Base-by-base conservation (phyloP, 2,113 vertebrate genomes). In the Gymnogyps californianus region DNA sequence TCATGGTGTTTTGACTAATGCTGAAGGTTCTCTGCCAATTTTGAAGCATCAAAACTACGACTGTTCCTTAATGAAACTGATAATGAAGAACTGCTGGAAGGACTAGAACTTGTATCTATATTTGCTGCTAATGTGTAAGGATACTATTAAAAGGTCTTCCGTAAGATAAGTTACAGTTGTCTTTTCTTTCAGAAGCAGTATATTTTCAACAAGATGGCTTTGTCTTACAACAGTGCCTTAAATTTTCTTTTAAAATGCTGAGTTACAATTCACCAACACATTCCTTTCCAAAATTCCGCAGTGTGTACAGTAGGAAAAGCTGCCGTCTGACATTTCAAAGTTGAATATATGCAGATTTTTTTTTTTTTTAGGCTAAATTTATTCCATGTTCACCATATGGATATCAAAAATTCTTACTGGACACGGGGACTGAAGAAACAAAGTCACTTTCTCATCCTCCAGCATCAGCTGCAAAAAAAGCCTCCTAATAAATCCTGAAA, bases 391-490 rank as follows among this genome's bases (percentile, higher is more conserved):
- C 52, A 80, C 34, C 18, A 49, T 10, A 91, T 0, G 0, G 25
- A 40, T 83, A 85, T 70, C 2, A 89, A 85, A 93, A 96, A 79
- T 55, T 98, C 99, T 91, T 97, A 99, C 99, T 96, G 99, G 99
- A 96, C 99, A 99, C 4, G 99, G 99, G 32, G 99, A 99, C 94
- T 99, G 99, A 77, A 99, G 99, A 98, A 99, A 99, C 98, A 99
- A 99, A 6, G 99, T 99, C 86, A 99, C 99, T 98, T 99, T 99
- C 98, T 99, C 99, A 95, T 99, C 99, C 96, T 99, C 99, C 16
- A 99, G 97, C 99, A 99, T 99, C 87, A 99, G 98, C 93, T 99
- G 99, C 97, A 99, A 98, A 97, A 99, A 99, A 52, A 99, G 99
- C 58, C 99, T 98, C 91, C 99, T 98, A 87, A 99, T 99, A 98